Conservation (phyloP, 2,888 invertebrate species). For the Odontomyia ornata region DNA sequence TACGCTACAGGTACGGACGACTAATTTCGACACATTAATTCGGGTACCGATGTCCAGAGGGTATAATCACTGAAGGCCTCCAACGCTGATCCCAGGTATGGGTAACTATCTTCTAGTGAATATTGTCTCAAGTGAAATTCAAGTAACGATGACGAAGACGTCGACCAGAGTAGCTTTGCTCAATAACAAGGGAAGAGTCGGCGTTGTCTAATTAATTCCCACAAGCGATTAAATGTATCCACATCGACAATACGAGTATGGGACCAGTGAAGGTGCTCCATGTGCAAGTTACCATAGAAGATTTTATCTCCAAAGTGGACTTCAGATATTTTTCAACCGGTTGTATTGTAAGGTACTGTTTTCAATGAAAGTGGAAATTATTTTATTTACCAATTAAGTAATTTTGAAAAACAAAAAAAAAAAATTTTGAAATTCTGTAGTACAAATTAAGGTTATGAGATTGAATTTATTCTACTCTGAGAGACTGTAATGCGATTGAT, state of each 20-base stretch:
- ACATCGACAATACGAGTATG: background rate
- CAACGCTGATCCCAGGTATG: background rate
- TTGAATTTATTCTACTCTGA: too few species aligned
- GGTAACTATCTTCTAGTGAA: background rate
- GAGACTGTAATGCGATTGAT: too few species aligned
- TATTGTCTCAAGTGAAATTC: background rate
- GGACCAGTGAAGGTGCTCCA: background rate
- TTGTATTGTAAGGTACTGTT: too few species aligned
- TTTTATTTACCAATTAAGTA: too few species aligned
- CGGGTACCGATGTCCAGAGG: background rate
- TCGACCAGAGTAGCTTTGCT: background rate
- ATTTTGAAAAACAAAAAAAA: too few species aligned
- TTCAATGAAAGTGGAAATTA: too few species aligned
- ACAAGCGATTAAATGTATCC: background rate
- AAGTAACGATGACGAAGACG: background rate
- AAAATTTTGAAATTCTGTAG: too few species aligned
- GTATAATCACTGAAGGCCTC: background rate
- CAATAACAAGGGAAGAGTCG: background rate
- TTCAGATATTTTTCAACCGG: background rate
- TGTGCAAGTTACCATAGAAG: background rate
- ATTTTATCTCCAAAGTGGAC: background rate
- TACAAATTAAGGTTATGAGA: too few species aligned
- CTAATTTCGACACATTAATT: conserved; percentile 13
- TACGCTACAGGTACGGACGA: background rate
- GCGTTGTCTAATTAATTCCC: conserved; percentile 7